Conservation (phyloP, 1,140 invertebrate genomes). For the Bilobella aurantiaca region DNA sequence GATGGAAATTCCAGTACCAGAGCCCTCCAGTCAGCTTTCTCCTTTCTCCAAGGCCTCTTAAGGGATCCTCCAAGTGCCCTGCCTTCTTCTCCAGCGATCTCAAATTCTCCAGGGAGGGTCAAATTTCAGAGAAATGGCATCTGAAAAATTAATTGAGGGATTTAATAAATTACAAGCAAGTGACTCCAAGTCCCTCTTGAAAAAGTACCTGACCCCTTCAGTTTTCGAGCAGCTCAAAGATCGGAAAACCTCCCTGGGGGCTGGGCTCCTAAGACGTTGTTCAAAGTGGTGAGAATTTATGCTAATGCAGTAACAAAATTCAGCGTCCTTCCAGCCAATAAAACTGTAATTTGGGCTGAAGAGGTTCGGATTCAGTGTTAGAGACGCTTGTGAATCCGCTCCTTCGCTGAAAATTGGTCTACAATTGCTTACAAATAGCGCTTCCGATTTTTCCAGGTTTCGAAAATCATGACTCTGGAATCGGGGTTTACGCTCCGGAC, state of each 20-base stretch:
- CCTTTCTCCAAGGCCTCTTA: no score
- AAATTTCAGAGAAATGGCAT: no score
- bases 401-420: no score
- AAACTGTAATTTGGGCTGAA: constrained; percentile 64
- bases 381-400: no score
- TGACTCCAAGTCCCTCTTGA: constrained; percentile 78
- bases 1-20: no score
- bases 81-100: no score
- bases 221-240: constrained; percentile 80
- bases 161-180: constrained; percentile 75
- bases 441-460: constrained; percentile 51
- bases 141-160: constrained; percentile 80
- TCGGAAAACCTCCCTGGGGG: constrained; percentile 82
- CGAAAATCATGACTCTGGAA: constrained; percentile 78
- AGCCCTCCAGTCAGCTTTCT: no score
- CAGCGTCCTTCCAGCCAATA: constrained; percentile 79
- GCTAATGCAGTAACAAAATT: constrained; percentile 65
- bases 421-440: constrained; percentile 69
- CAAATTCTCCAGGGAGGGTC: no score
- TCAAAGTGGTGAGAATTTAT: constrained; percentile 77
- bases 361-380: no score
- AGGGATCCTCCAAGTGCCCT: no score
- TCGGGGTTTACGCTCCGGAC: constrained; percentile 83
- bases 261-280: constrained; percentile 80
- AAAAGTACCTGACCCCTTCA: constrained; percentile 54